Conservation (phyloP, 2,113 vertebrate genomes). For the Machaerirhynchus nigripectus region DNA sequence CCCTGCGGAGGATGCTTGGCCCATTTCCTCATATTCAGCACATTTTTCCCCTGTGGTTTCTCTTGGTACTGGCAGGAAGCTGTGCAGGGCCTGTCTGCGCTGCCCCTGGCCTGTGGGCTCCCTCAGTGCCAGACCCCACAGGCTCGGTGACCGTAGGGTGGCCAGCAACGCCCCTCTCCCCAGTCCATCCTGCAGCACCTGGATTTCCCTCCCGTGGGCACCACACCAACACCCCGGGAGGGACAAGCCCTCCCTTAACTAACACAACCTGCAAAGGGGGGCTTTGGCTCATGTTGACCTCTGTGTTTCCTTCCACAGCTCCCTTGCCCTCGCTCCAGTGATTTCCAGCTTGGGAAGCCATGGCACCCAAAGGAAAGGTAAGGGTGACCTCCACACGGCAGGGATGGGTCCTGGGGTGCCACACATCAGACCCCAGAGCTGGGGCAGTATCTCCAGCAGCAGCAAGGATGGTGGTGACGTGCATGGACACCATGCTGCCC, state of each 20-base stretch:
- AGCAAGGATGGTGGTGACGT: not conserved
- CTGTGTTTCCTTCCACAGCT: not conserved
- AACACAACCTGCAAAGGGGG: not conserved
- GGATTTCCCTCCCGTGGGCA: accelerated
- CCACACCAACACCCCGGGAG: accelerated
- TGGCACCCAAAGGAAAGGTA: constrained; percentile 68
- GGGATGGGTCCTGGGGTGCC: not conserved
- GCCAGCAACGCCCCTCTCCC: not conserved
- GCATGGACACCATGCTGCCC: not conserved
- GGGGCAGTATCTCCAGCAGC: not conserved
- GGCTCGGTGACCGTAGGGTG: not conserved
- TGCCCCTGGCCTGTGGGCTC: not conserved
- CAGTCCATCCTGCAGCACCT: not conserved
- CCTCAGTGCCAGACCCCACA: not conserved
- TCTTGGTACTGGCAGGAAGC: not conserved
- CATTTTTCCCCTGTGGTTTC: not conserved
- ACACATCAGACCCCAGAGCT: not conserved
- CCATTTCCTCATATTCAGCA: not conserved
- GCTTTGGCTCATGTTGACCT: not conserved
- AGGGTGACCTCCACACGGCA: accelerated
- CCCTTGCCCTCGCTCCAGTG: not conserved
- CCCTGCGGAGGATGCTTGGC: not conserved
- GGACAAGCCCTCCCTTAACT: not conserved
- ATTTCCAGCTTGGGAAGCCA: constrained; percentile 9
- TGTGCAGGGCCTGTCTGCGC: accelerated